These are phyloP conservation scores for Torymus aiolomorphi DNA, from an alignment of 2,888 invertebrate species.

Conservation along the genomic window DNA sequence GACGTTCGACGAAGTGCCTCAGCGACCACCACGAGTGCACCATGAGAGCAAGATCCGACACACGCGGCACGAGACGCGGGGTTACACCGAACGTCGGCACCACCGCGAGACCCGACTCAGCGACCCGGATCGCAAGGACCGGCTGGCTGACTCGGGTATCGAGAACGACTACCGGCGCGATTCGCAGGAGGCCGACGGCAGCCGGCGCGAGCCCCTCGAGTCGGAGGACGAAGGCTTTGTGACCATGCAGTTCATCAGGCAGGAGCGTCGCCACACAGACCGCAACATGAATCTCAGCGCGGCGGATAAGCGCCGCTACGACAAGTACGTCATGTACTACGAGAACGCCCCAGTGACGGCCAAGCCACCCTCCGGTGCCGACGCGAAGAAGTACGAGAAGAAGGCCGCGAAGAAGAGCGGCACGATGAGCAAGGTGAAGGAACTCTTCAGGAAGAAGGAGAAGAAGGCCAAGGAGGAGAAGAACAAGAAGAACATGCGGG, in stretches of 20 bases:
- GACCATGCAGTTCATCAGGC: slow-evolving; percentile 83
- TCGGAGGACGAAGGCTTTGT: slow-evolving; percentile 85
- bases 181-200: slow-evolving; percentile 75
- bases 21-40: slow-evolving; percentile 49
- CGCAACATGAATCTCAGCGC: slow-evolving; percentile 75
- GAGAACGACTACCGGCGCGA: slow-evolving; percentile 88
- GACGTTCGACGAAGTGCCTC: slow-evolving; percentile 33
- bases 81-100: slow-evolving; percentile 68
- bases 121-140: slow-evolving; percentile 78
- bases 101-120: slow-evolving; percentile 72
- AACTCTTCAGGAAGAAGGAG: slow-evolving; percentile 86
- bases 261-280: slow-evolving; percentile 85
- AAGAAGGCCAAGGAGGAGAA: slow-evolving; percentile 81
- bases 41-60: slow-evolving; percentile 73
- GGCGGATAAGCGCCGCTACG: slow-evolving; percentile 65
- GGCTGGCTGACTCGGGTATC: slow-evolving; percentile 86
- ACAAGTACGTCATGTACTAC: slow-evolving; percentile 66
- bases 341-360: slow-evolving; percentile 65
- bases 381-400: slow-evolving; percentile 72
- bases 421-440: slow-evolving; percentile 80
- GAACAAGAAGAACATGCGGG: slow-evolving; percentile 67
- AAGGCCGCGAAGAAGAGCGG: slow-evolving; percentile 72
- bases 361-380: slow-evolving; percentile 70
- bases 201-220: slow-evolving; percentile 73
- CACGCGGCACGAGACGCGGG: slow-evolving; percentile 75